These are phyloP conservation scores for Agrotis segetum DNA, from an alignment of 2,888 invertebrate species.

Conservation along the genomic window DNA sequence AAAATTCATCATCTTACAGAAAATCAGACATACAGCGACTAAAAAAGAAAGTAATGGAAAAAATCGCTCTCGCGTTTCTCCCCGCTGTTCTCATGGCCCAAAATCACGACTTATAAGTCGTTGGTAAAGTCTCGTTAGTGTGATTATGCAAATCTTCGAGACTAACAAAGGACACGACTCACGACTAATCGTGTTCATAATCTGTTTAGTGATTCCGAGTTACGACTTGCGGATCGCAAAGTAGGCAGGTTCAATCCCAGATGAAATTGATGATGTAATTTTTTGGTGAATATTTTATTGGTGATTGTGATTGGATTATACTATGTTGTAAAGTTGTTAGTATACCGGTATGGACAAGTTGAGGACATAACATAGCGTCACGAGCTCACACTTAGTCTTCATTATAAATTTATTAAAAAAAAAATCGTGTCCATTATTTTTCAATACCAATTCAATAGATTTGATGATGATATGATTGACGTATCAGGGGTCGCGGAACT, in stretches of 20 bases:
- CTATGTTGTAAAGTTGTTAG: too few relatives aligned
- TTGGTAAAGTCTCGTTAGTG: constrained; percentile 63
- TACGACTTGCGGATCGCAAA: constrained; percentile 53
- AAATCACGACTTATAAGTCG: constrained; percentile 56
- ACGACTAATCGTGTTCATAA: constrained; percentile 77
- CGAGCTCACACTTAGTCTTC: too few relatives aligned
- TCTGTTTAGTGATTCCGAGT: constrained; percentile 66
- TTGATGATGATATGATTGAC: too few relatives aligned
- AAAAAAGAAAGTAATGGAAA: neutral
- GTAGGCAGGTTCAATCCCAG: constrained; percentile 23
- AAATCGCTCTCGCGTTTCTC: neutral
- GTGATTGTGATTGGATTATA: constrained; percentile 6
- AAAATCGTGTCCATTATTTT: too few relatives aligned
- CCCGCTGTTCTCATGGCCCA: constrained; percentile 36
- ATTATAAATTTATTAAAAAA: too few relatives aligned
- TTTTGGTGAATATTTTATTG: constrained; percentile 36
- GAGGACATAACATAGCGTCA: too few relatives aligned
- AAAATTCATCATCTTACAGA: too few relatives aligned
- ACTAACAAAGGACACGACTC: constrained; percentile 69
- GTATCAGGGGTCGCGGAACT: too few relatives aligned
- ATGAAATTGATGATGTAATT: constrained; percentile 11
- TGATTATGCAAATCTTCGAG: constrained; percentile 75
- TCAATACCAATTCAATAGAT: too few relatives aligned
- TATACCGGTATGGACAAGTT: too few relatives aligned
- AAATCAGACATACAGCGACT: neutral